Percentiles rank a stretch among this genome's conserved stretches.
These are phyloP conservation scores for Melipona beecheii DNA, from an alignment of 2,888 invertebrate genomes.

Conservation along the genomic window DNA sequence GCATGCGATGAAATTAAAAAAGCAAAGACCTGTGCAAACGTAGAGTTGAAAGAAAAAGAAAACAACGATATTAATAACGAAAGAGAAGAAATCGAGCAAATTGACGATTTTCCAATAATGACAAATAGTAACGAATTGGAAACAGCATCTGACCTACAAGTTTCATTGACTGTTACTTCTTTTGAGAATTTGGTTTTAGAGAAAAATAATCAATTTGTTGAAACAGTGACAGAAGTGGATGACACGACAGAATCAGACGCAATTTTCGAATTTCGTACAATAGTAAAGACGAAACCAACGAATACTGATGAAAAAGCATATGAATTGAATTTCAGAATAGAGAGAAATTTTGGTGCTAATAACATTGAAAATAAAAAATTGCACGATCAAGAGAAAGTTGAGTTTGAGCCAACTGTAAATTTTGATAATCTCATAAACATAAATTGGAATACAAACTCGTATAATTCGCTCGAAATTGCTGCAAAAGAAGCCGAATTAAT, in stretches of 20 bases:
- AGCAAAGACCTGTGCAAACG: slow-evolving; percentile 33
- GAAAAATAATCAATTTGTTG: neutral
- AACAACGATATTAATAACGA: neutral
- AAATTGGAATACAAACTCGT: neutral
- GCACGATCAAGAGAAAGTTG: neutral
- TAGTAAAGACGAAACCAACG: slow-evolving; percentile 31
- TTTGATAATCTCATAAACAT: neutral
- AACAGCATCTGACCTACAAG: neutral
- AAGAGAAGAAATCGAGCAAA: neutral
- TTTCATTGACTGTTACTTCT: neutral
- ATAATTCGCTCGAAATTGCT: neutral
- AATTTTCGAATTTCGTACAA: slow-evolving; percentile 57
- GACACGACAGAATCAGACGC: neutral
- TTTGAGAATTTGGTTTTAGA: neutral
- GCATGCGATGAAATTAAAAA: slow-evolving; percentile 12
- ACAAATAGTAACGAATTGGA: neutral
- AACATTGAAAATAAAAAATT: neutral
- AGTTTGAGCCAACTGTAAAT: neutral
- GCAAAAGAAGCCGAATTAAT: neutral
- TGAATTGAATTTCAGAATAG: slow-evolving; percentile 57
- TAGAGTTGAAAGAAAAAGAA: slow-evolving; percentile 20
- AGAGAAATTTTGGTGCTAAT: neutral
- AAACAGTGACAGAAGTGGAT: neutral
- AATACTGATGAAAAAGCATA: neutral
- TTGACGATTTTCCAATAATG: neutral